Evolutionary conservation across 2,113 vertebrate species (phyloP), one percentile per base, ranked within the genome.

Genomic region (Eurystomus gularis): DNA sequence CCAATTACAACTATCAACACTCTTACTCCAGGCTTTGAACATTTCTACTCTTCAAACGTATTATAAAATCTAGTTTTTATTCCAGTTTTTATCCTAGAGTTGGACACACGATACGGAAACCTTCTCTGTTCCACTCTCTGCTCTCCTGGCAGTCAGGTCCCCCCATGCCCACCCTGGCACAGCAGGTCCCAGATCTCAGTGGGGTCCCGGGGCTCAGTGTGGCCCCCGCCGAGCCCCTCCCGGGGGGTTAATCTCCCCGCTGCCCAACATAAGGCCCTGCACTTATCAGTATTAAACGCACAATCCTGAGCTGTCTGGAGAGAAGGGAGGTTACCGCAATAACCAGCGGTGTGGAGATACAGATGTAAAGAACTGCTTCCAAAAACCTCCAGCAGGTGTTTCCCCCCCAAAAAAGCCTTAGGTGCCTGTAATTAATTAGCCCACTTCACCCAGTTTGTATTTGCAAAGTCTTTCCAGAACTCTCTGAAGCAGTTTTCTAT

Each of bases 21-120:
- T 29, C 44, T 49, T 24, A 13, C 1, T 0, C 17, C 54, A 7
- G 28, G 39, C 21, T 46, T 51, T 21, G 39, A 46, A 31, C 26
- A 28, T n/a, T 7, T 31, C 23, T 26, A 37, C 28, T 48, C 57
- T 18, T 42, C 18, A 33, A 77, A 11, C 0, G 0, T 48, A n/a
- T 61, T 7, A 14, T 25, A 17, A 60, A 48, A 73, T 28, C 4
- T 3, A 5, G 3, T 58, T 80, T 81, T 46, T 6, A 9, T 37
- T 40, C 17, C 77, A 64, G 52, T 58, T 46, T 25, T 33, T 10
- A 17, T 26, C 24, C n/a, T 6, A 3, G 52, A 61, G 52, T 0
- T 23, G n/a, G 49, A 28, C 37, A 17, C 12, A 7, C 0, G 0
- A 5, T 0, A 26, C 0, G 10, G 48, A n/a, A 65, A 6, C 13